A percentile compares a stretch with the other conserved stretches of the same genome.
Evolutionary conservation across 2,888 invertebrate genomes (phyloP).

Genomic region (Lithophane semibrunnea): DNA sequence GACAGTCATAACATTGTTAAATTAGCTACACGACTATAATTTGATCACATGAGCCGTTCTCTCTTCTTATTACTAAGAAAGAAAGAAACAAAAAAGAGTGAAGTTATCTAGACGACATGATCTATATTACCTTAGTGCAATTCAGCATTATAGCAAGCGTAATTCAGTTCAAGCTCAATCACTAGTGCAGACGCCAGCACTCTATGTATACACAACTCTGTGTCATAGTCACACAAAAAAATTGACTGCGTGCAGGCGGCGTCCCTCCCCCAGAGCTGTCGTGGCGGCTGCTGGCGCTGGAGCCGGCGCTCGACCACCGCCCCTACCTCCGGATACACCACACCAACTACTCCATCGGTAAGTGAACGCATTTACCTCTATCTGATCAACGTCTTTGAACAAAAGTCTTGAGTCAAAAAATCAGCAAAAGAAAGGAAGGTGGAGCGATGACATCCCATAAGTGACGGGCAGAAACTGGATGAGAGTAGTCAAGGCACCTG

Average conservation of each 20-base stretch:
- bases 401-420: background rate
- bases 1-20: too few relatives aligned
- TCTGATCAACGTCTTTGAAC: background rate
- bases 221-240: background rate
- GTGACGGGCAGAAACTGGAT: background rate
- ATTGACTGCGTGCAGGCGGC: conserved; percentile 86
- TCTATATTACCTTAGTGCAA: too few relatives aligned
- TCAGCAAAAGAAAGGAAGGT: background rate
- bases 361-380: conserved; percentile 31
- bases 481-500: background rate
- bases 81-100: too few relatives aligned
- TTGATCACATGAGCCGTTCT: too few relatives aligned
- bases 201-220: background rate
- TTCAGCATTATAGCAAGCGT: background rate
- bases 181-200: background rate
- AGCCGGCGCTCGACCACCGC: conserved; percentile 88
- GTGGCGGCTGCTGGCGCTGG: conserved; percentile 88
- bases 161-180: background rate
- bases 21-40: too few relatives aligned
- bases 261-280: conserved; percentile 91
- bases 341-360: conserved; percentile 87
- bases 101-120: too few relatives aligned
- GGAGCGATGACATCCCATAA: background rate
- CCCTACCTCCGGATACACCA: conserved; percentile 90
- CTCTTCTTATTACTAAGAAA: too few relatives aligned